Evolutionary conservation across 2,888 invertebrate species (phyloP), one percentile per base, ranked within the genome.

Genomic region (Cabera pusaria): DNA sequence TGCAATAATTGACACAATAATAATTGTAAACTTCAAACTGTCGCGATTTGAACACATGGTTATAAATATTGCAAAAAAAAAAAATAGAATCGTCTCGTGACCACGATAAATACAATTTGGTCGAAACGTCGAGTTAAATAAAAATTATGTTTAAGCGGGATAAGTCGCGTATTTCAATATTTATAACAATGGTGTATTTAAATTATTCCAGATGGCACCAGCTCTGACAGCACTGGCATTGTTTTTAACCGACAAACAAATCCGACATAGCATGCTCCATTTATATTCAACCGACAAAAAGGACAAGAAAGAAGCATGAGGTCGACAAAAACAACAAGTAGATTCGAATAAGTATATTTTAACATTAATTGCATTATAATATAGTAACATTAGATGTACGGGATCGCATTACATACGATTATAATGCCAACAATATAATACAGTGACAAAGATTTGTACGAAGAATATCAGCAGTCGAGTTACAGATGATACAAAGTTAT

Each of bases 391-490:
- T 60, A 64, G 63, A 66, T 63, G 52, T 57, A 67, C 63, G 59
- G 60, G 52, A 64, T 54, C 76, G 78, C 63, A 80, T 78, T 63
- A 67, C 44, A 80, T 78, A 73, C 79, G 72, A 68, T 72, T 46
- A 46, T 62, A 70, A 61, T 64, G 63, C 68, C 64, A 74, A 76
- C 72, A 74, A 71, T 75, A 63, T 59, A 59, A 72, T 62, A 72
- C 60, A 75, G 63, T 71, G 68, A 72, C 62, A 67, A 64, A 72
- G 61, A 72, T 81, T 82, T 82, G 82, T 82, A 81, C 81, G 79
- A 76, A 79, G 77, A 75, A 74, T 74, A 76, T 72, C 63, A 70
- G 73, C 66, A 77, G 71, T 76, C 64, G 60, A 63, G 53, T 64
- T 63, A 61, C 59, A 59, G 55, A 58, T 56, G 57, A 61, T 65